A percentile compares a stretch with the other conserved stretches of the same genome.
These are phyloP conservation scores for Hyaena hyaena DNA, from an alignment of 2,113 vertebrate genomes.

Conservation along the genomic window DNA sequence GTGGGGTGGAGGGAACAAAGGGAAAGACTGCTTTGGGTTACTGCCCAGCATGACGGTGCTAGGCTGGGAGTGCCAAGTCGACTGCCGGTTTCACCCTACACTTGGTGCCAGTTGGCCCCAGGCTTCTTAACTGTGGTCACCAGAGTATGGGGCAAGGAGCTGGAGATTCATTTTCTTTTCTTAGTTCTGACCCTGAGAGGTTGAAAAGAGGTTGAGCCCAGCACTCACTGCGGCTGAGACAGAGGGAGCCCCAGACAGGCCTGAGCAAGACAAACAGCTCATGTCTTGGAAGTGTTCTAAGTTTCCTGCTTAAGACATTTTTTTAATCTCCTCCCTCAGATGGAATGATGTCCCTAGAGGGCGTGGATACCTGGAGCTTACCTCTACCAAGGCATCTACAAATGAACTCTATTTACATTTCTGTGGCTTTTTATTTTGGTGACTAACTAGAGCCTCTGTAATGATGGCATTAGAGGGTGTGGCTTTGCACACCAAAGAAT, in stretches of 20 bases:
- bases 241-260: conserved; percentile 67
- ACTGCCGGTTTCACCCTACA: not conserved
- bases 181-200: conserved; percentile 60
- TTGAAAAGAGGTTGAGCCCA: conserved; percentile 57
- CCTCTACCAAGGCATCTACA: conserved; percentile 49
- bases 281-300: conserved; percentile 64
- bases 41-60: conserved; percentile 60
- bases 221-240: conserved; percentile 48
- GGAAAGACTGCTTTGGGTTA: conserved; percentile 46
- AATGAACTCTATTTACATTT: conserved; percentile 77
- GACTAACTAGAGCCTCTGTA: not conserved
- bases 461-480: conserved; percentile 64
- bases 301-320: conserved; percentile 69
- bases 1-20: not conserved
- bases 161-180: conserved; percentile 53
- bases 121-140: conserved; percentile 55
- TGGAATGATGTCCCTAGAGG: conserved; percentile 77
- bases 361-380: conserved; percentile 61
- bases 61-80: conserved; percentile 51
- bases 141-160: conserved; percentile 11
- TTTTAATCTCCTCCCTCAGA: conserved; percentile 74
- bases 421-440: conserved; percentile 67
- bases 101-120: conserved; percentile 61
- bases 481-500: conserved; percentile 55
- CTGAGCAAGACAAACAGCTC: conserved; percentile 75